A percentile compares a stretch with the other conserved stretches of the same genome.
These are phyloP conservation scores for Pelecanoides urinatrix DNA, from an alignment of 2,113 vertebrate genomes.

Conservation along the genomic window DNA sequence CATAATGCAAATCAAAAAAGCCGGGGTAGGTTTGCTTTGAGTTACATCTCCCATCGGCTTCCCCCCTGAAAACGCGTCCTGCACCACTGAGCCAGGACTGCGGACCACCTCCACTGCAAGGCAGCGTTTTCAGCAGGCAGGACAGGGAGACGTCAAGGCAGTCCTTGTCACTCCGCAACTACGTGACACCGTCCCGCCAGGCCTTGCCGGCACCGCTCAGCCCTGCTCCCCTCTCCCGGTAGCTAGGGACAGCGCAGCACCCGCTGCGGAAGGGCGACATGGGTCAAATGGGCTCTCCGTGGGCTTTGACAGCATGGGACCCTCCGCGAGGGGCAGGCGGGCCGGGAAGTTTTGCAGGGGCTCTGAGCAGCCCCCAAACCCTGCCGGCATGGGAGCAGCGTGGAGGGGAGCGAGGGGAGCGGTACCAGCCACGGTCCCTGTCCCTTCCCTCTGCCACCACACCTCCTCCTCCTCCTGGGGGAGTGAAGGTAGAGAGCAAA, in stretches of 20 bases:
- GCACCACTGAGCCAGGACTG: not conserved
- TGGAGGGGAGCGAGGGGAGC: fast-evolving
- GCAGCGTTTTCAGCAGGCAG: not conserved
- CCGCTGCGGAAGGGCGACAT: fast-evolving
- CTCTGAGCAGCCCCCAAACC: not conserved
- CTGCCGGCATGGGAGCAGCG: fast-evolving
- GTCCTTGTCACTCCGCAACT: not conserved
- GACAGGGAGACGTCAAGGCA: not conserved
- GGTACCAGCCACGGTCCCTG: fast-evolving
- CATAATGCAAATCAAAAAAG: not conserved
- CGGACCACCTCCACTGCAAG: not conserved
- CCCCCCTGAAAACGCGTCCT: fast-evolving
- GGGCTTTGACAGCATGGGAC: not conserved
- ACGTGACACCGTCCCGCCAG: fast-evolving
- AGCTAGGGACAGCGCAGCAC: not conserved
- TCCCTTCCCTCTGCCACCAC: fast-evolving
- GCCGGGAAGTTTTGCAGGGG: not conserved
- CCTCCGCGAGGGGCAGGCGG: fast-evolving
- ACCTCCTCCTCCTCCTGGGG: not conserved
- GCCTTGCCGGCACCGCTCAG: fast-evolving
- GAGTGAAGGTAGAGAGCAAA: not conserved
- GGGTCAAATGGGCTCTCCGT: fast-evolving
- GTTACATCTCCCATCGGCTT: not conserved
- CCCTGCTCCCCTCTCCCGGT: fast-evolving
- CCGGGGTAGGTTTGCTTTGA: not conserved